phyloP scores from a whole-genome alignment of 2,113 vertebrate species.

The Cettia cetti region DNA sequence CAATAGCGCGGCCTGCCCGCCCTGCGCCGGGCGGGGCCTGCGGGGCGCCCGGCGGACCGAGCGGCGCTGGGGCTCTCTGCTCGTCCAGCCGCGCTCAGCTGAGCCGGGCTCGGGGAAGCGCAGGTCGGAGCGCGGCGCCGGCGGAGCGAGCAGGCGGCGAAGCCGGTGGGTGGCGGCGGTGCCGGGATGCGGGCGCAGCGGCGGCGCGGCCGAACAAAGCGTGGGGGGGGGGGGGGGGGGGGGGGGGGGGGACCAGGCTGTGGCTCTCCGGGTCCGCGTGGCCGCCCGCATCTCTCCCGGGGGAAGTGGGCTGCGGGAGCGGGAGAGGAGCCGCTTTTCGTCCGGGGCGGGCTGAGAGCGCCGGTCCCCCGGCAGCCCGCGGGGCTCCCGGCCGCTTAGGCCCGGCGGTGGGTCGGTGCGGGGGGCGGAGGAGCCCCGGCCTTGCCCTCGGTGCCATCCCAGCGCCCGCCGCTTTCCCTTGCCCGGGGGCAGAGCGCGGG shows the following conservation, averaged over 20 bases:
- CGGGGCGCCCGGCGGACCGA: background rate
- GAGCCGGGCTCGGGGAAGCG: accelerated
- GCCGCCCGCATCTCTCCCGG: too few species aligned
- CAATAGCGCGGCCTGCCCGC: too few species aligned
- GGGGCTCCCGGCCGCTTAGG: background rate
- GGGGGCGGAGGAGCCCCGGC: background rate
- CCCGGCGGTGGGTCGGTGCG: background rate
- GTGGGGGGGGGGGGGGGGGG: accelerated
- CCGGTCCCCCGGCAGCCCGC: too few species aligned
- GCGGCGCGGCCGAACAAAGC: background rate
- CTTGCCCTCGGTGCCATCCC: background rate
- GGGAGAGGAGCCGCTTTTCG: too few species aligned
- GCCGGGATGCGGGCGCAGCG: background rate
- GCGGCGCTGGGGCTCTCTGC: accelerated
- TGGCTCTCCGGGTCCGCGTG: background rate
- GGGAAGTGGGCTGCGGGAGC: background rate
- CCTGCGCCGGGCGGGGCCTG: too few species aligned
- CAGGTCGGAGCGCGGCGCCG: background rate
- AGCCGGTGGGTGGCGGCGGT: background rate
- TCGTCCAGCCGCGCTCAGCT: accelerated
- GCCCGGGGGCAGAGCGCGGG: accelerated
- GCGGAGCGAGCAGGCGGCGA: background rate
- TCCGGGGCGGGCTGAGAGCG: background rate
- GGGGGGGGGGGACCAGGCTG: accelerated
- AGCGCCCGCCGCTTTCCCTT: background rate